Percentiles rank a stretch among this genome's conserved stretches.
These are phyloP conservation scores for Plemyria rubiginata DNA, from an alignment of 2,888 invertebrate genomes.

Conservation along the genomic window DNA sequence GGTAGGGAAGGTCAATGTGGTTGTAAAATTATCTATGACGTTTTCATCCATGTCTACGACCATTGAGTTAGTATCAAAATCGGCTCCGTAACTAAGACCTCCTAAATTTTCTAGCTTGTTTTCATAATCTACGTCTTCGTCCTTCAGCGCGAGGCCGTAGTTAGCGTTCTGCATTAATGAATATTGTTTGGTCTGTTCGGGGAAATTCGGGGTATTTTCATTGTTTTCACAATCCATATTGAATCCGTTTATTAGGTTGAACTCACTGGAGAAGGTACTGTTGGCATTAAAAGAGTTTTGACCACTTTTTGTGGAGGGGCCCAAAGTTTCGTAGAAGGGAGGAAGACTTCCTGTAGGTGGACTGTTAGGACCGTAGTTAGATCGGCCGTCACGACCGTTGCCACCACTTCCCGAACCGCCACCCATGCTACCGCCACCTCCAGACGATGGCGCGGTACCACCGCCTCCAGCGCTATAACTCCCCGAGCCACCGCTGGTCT, in stretches of 20 bases:
- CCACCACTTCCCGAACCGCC: conserved; percentile 91
- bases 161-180: conserved; percentile 92
- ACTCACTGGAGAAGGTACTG: conserved; percentile 87
- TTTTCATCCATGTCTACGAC: conserved; percentile 93
- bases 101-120: conserved; percentile 90
- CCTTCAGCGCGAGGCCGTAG: conserved; percentile 91
- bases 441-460: conserved; percentile 84
- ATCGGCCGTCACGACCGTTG: conserved; percentile 91
- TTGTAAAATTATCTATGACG: conserved; percentile 92
- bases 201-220: conserved; percentile 81
- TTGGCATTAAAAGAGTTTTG: conserved; percentile 90
- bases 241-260: conserved; percentile 88
- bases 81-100: conserved; percentile 83
- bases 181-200: conserved; percentile 89
- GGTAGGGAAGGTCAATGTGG: conserved; percentile 91
- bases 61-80: conserved; percentile 90
- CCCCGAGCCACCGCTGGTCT: conserved; percentile 77
- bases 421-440: conserved; percentile 86
- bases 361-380: conserved; percentile 94
- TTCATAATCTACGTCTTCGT: conserved; percentile 92
- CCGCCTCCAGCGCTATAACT: conserved; percentile 84
- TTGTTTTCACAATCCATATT: conserved; percentile 92
- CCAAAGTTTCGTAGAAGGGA: conserved; percentile 94
- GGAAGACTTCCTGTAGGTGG: conserved; percentile 94
- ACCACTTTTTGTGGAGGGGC: conserved; percentile 87